These are phyloP conservation scores for Oasisia sp. DNA, from an alignment of 2,888 invertebrate species.

Conservation along the genomic window DNA sequence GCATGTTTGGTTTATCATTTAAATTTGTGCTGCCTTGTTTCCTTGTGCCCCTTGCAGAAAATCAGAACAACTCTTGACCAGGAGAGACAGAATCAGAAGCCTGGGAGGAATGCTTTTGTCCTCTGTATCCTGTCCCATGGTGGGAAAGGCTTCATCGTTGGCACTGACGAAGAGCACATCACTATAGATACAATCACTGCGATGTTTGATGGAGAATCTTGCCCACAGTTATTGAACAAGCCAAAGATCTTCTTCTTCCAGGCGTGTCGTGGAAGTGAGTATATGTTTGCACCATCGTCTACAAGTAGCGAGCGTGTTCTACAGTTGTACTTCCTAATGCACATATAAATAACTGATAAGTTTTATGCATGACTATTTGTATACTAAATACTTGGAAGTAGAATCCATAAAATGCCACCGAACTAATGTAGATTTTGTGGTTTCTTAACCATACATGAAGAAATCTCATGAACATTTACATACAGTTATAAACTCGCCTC, in stretches of 20 bases:
- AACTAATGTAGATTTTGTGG: no score
- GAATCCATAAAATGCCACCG: no score
- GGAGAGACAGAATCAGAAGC: neutral
- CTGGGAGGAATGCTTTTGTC: neutral
- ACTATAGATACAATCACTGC: neutral
- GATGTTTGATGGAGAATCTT: neutral
- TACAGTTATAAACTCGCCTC: no score
- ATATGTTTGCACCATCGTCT: neutral
- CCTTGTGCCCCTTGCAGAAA: neutral
- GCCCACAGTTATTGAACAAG: neutral
- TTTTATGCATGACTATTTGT: no score
- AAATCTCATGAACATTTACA: no score
- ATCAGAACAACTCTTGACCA: neutral
- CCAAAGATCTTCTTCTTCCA: conserved; percentile 2
- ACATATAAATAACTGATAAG: no score
- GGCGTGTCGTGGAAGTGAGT: neutral
- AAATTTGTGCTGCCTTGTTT: neutral
- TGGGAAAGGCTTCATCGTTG: neutral
- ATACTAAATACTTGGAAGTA: no score
- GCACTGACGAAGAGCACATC: neutral
- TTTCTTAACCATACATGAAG: no score
- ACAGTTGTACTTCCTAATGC: no score
- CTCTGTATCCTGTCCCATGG: neutral
- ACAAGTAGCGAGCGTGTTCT: neutral
- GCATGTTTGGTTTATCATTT: no score